phyloP scores from a whole-genome alignment of 2,888 invertebrate genomes.

The Oscheius onirici region DNA sequence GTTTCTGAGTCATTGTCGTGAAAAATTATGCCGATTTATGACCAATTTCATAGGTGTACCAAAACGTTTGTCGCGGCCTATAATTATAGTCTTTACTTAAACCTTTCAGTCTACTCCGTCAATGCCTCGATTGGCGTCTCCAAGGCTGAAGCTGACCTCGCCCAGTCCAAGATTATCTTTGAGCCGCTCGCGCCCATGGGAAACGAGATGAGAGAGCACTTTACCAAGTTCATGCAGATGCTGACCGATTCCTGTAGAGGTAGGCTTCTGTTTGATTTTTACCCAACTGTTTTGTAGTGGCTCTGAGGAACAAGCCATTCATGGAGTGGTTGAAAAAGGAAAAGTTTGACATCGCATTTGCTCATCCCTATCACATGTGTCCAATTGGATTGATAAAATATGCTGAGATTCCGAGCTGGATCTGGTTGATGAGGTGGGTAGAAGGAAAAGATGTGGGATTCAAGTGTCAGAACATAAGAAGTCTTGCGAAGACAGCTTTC shows the following conservation, averaged over 20 bases:
- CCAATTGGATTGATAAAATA: constrained; percentile 41
- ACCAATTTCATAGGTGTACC: too few species aligned
- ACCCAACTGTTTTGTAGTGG: too few species aligned
- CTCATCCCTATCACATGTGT: constrained; percentile 48
- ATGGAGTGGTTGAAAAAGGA: constrained; percentile 34
- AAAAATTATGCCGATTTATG: too few species aligned
- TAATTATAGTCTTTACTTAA: too few species aligned
- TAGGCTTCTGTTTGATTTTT: not conserved
- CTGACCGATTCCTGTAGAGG: constrained; percentile 18
- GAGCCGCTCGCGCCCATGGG: not conserved
- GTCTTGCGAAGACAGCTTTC: too few species aligned
- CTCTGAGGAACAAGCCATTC: constrained; percentile 33
- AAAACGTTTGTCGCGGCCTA: too few species aligned
- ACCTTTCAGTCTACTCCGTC: constrained; percentile 19
- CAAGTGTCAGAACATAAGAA: too few species aligned
- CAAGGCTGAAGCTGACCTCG: not conserved
- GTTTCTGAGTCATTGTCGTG: too few species aligned
- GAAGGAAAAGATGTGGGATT: too few species aligned
- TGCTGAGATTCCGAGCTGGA: constrained; percentile 49
- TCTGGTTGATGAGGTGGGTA: constrained; percentile 50
- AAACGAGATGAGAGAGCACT: not conserved
- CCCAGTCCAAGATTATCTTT: constrained; percentile 14
- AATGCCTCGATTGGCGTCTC: constrained; percentile 27
- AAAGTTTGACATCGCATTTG: constrained; percentile 57
- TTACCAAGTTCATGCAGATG: constrained; percentile 19